These are phyloP conservation scores for Lasioglossum lativentre DNA, from an alignment of 2,888 invertebrate genomes.

Conservation along the genomic window DNA sequence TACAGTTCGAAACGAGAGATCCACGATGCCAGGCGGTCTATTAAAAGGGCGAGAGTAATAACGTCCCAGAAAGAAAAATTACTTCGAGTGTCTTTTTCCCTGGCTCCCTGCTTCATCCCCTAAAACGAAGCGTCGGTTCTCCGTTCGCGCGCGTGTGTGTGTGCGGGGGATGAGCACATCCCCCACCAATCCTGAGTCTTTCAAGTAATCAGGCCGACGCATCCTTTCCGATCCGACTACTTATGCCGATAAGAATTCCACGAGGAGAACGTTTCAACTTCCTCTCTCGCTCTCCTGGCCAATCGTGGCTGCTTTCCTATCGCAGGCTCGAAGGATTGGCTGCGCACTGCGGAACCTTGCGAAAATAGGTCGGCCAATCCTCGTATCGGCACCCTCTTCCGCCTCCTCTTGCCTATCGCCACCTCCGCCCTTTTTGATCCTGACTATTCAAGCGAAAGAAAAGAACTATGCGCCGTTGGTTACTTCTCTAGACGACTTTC, in stretches of 20 bases:
- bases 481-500: slow-evolving; percentile 18
- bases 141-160: background rate
- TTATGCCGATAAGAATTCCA: slow-evolving; percentile 60
- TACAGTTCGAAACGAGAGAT: background rate
- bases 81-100: slow-evolving; percentile 1
- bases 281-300: slow-evolving; percentile 33
- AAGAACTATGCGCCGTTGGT: slow-evolving; percentile 52
- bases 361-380: slow-evolving; percentile 76
- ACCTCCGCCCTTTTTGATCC: slow-evolving; percentile 64
- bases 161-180: slow-evolving; percentile 7
- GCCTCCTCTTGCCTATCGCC: slow-evolving; percentile 64
- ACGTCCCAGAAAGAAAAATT: slow-evolving; percentile 7
- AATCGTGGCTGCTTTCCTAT: slow-evolving; percentile 68
- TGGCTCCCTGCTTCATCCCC: background rate
- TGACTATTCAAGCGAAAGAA: slow-evolving; percentile 55
- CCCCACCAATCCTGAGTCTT: slow-evolving; percentile 35
- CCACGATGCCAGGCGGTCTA: background rate
- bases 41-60: slow-evolving; percentile 9
- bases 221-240: slow-evolving; percentile 57
- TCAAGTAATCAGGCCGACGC: slow-evolving; percentile 54
- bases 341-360: slow-evolving; percentile 72
- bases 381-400: slow-evolving; percentile 68
- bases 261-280: slow-evolving; percentile 46
- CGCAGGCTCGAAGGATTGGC: slow-evolving; percentile 67
- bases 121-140: slow-evolving; percentile 33